Base-by-base conservation (phyloP, 1,140 invertebrate genomes). In the Drosophila rufa region DNA sequence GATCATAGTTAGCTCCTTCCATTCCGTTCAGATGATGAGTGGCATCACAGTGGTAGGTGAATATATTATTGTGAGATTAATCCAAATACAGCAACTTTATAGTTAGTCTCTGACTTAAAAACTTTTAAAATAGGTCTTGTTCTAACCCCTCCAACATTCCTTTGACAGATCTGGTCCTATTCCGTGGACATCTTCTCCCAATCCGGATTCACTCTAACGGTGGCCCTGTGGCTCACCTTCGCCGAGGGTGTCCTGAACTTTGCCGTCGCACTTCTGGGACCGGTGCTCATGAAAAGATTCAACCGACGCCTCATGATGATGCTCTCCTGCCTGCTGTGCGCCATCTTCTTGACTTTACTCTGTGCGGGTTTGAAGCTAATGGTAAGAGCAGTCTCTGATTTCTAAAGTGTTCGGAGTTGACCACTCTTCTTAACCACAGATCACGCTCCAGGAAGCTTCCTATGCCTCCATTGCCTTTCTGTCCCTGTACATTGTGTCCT, bases 31-130 rank as follows among this genome's bases (percentile, higher is more conserved):
- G 92, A 97, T 98, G 93, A 94, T 97, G 53, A 96, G 95, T 79
- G 97, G 97, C 45, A 97, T 97, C 40, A 97, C 97, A 92, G 96
- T 96, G 62, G 96, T 96, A 92, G 94, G 94, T 93, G 40, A 15
- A 42, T 67, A 3, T 4, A n/a, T 27, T n/a, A 42, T 60, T 33
- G 30, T 33, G 6, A 30, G 6, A 30, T 30, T 3, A 22, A 22
- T 22, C 19, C 25, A 27, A 6, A 30, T 30, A 30, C 27, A 5
- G 5, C 6, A 30, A 6, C 27, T 30, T 30, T 30, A 30, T 30
- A 30, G 1, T 7, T 7, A 7, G 6, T 7, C 5, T 7, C 6
- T 27, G 27, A 27, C 27, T 1, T 27, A 27, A 27, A 27, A 27
- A 27, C 27, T 30, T 30, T 30, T 6, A 30, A 30, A 7, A 1